Base-by-base conservation (phyloP, 2,797 vertebrate genomes). In the Poecilia velifera region DNA sequence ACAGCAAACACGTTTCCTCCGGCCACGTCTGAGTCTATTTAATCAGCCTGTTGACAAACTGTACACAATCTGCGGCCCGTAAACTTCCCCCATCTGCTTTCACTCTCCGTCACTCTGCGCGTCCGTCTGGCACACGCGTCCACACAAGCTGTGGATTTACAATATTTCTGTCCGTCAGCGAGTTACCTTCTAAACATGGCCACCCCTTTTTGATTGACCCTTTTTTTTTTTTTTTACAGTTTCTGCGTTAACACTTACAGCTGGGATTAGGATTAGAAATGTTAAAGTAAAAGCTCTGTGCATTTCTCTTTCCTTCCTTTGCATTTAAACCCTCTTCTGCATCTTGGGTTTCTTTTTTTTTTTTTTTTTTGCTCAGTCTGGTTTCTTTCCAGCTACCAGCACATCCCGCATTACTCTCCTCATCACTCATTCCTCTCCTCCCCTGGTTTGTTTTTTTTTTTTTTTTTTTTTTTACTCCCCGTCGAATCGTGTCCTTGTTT, bases 11-110 rank as follows among this genome's bases (percentile, higher is more conserved):
- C 87, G 76, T 87, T 85, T 93, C 92, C 92, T 91, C 90, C 78
- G 77, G 92, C 87, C 91, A 90, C 89, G 93, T 93, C 90, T 91
- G 79, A 86, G 90, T 93, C 90, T 92, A 90, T 95, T 95, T 94
- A 91, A 89, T 93, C 92, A 92, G 90, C 84, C 90, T 91, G 93
- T 93, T 94, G 92, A 94, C 94, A 91, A 93, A 93, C 90, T 90
- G 86, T 91, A 94, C 90, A 92, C 87, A 93, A 88, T 88, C 93
- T 92, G 90, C 90, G 91, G 87, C 89, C 88, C 83, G 88, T 90
- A 92, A 92, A 92, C 91, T 86, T 76, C 86, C 85, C 88, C 92
- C 93, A 93, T 94, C 92, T 94, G 92, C 89, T 90, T 91, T 88
- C 86, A 73, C 80, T 91, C 86, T 76, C 83, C 41, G 81, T 74